A percentile compares a stretch with the other conserved stretches of the same genome.
Evolutionary conservation across 2,888 invertebrate species (phyloP).

Genomic region (Plagodis dolabraria): DNA sequence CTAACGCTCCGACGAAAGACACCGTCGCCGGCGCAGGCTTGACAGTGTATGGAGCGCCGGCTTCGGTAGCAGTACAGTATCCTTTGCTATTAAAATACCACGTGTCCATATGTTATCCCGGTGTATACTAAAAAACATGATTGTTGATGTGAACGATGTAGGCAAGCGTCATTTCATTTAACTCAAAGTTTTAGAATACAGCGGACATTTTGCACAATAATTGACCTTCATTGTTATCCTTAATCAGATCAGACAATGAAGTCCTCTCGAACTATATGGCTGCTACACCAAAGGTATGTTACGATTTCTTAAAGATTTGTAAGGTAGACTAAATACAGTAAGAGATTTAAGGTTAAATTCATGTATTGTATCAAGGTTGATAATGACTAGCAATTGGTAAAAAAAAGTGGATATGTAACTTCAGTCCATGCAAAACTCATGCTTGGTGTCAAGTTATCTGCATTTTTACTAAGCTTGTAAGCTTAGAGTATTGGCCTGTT

Average conservation of each 20-base stretch:
- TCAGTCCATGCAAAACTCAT: too few species aligned
- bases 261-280: constrained; percentile 75
- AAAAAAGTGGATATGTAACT: not conserved
- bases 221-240: constrained; percentile 28
- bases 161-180: not conserved
- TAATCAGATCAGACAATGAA: constrained; percentile 73
- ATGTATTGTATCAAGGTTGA: constrained; percentile 25
- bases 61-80: constrained; percentile 66
- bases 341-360: constrained; percentile 18
- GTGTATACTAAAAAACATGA: constrained; percentile 28
- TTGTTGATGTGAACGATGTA: constrained; percentile 27
- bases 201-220: not conserved
- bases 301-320: too few species aligned
- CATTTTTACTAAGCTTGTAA: too few species aligned
- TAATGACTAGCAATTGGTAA: not conserved
- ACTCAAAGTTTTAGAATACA: too few species aligned
- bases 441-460: too few species aligned
- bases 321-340: too few species aligned
- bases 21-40: constrained; percentile 69
- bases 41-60: constrained; percentile 68
- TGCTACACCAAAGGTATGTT: constrained; percentile 64
- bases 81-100: constrained; percentile 68
- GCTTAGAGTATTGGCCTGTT: too few species aligned
- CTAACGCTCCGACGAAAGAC: constrained; percentile 64
- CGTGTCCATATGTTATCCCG: constrained; percentile 51